phyloP scores from a whole-genome alignment of 2,113 vertebrate species.

The Chloropsis hardwickii region DNA sequence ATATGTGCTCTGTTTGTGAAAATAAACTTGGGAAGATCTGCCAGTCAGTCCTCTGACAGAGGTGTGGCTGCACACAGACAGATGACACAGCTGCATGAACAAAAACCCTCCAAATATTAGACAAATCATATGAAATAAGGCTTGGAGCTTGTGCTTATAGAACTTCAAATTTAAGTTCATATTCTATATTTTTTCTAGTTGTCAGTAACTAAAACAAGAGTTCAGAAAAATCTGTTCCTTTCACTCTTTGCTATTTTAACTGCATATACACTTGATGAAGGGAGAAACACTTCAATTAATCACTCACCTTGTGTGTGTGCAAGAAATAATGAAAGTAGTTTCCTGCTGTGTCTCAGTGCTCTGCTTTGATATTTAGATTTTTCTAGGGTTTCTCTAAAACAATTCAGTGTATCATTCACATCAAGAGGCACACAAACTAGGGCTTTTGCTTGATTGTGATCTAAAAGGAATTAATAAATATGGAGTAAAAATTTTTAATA shows the following conservation, averaged over 20 bases:
- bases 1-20: background rate
- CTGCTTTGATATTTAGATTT: constrained; percentile 75
- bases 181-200: background rate
- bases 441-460: constrained; percentile 59
- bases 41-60: background rate
- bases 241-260: background rate
- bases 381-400: constrained; percentile 81
- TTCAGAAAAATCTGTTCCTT: background rate
- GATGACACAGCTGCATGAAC: background rate
- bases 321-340: constrained; percentile 81
- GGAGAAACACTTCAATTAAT: background rate
- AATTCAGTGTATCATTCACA: constrained; percentile 81
- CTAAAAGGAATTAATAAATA: constrained; percentile 63
- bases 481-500: background rate
- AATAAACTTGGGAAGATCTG: background rate
- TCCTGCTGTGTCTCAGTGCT: constrained; percentile 83
- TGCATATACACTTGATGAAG: background rate
- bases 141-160: background rate
- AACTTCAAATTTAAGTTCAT: background rate
- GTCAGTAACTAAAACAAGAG: background rate
- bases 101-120: background rate
- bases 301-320: constrained; percentile 84
- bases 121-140: background rate
- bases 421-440: constrained; percentile 85
- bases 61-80: background rate